Evolutionary conservation across 2,113 vertebrate species (phyloP).

Genomic region (Dryoscopus gambensis): DNA sequence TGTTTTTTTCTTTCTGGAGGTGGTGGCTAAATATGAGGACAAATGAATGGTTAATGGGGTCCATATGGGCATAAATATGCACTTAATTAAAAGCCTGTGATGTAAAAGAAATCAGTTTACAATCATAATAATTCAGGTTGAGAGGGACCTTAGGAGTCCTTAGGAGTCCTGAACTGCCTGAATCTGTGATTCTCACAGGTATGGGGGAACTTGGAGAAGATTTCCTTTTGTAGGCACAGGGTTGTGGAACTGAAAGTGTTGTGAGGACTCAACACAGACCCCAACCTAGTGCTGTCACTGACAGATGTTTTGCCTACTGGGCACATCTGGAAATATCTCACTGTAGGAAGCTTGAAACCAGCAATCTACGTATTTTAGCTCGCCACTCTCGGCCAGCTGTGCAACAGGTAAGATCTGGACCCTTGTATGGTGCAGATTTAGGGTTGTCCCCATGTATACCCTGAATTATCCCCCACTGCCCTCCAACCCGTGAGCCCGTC

Average conservation of each 20-base stretch:
- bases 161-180: not conserved
- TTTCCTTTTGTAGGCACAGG: not conserved
- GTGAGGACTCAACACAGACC: not conserved
- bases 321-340: not conserved
- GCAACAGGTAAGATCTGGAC: not conserved
- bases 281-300: not conserved
- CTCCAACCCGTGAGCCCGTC: fast-evolving
- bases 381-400: not conserved
- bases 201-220: not conserved
- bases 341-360: not conserved
- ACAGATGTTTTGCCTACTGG: not conserved
- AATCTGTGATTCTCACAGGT: not conserved
- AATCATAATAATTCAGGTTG: not conserved
- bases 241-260: not conserved
- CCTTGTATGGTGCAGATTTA: not conserved
- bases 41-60: not conserved
- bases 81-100: not conserved
- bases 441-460: not conserved
- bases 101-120: not conserved
- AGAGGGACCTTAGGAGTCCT: not conserved
- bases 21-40: not conserved
- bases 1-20: not conserved
- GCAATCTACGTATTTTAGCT: not conserved
- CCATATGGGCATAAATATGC: not conserved
- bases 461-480: not conserved